These are phyloP conservation scores for Psilopsiagon aurifrons DNA, from an alignment of 2,113 vertebrate genomes.

Conservation along the genomic window DNA sequence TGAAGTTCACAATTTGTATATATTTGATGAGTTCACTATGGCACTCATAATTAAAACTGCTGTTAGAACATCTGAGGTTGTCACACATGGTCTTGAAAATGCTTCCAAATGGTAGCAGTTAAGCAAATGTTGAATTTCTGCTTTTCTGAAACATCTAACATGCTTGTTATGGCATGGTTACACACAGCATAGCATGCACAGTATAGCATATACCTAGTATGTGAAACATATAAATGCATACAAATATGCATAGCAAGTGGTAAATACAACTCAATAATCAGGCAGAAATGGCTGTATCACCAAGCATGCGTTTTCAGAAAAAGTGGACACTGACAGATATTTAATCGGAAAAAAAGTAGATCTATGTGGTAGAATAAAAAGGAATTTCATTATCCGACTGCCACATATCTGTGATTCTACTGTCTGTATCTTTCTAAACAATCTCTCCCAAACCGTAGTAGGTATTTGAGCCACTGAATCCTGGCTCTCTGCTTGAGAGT, in stretches of 20 bases:
- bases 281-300: neutral
- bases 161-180: neutral
- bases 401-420: neutral
- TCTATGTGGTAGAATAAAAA: neutral
- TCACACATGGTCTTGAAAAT: neutral
- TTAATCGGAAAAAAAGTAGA: neutral
- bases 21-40: neutral
- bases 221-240: neutral
- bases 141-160: neutral
- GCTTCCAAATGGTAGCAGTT: neutral
- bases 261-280: neutral
- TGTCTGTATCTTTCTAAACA: neutral
- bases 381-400: neutral
- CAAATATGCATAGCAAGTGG: neutral
- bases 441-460: neutral
- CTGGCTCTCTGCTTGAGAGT: neutral
- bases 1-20: neutral
- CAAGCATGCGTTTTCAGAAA: neutral
- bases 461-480: neutral
- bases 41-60: neutral
- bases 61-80: neutral
- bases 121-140: neutral
- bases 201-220: neutral
- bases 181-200: neutral
- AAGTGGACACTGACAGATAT: neutral